phyloP scores from a whole-genome alignment of 2,888 invertebrate genomes.

The Rhaphigaster nebulosa region DNA sequence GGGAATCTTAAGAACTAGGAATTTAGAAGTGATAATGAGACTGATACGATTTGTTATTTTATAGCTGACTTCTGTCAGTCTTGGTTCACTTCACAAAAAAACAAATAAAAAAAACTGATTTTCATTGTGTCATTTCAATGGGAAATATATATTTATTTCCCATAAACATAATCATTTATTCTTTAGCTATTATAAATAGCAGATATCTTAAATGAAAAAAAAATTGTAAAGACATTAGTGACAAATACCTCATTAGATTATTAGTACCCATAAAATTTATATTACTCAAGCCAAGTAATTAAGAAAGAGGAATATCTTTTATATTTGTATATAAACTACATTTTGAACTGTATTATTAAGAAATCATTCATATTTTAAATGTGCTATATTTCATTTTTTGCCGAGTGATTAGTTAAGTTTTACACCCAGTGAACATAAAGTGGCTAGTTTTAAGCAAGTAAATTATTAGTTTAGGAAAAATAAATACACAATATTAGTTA shows the following conservation, averaged over 20 bases:
- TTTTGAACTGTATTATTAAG: constrained; percentile 54
- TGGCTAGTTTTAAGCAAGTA: constrained; percentile 52
- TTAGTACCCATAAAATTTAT: constrained; percentile 55
- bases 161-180: constrained; percentile 5
- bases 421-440: constrained; percentile 53
- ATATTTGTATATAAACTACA: constrained; percentile 57
- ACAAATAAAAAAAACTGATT: constrained; percentile 16
- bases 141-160: constrained; percentile 36
- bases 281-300: constrained; percentile 57
- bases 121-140: constrained; percentile 14
- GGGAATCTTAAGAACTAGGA: constrained; percentile 60
- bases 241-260: constrained; percentile 58
- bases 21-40: constrained; percentile 59
- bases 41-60: constrained; percentile 58
- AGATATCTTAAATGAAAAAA: constrained; percentile 27
- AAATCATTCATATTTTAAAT: constrained; percentile 58
- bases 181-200: constrained; percentile 35
- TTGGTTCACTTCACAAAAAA: constrained; percentile 56
- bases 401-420: constrained; percentile 45
- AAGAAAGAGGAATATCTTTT: constrained; percentile 59
- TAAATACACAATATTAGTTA: constrained; percentile 50
- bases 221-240: constrained; percentile 56
- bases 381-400: constrained; percentile 54
- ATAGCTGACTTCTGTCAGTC: constrained; percentile 56
- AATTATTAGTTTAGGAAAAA: constrained; percentile 56